These are phyloP conservation scores for Caretta caretta DNA, from an alignment of 2,113 vertebrate genomes.

Conservation along the genomic window DNA sequence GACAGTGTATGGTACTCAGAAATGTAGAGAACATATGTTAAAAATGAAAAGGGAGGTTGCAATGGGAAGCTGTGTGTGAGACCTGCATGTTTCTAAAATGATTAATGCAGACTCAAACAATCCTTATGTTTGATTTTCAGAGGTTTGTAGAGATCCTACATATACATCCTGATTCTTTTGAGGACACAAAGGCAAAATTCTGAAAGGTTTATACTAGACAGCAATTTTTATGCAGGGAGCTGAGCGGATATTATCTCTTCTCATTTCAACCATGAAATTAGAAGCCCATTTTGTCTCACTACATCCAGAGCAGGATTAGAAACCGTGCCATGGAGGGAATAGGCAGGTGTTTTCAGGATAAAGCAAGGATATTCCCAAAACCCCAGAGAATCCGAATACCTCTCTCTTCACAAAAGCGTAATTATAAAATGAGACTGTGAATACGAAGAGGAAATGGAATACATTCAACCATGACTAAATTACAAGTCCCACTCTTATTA, in stretches of 20 bases:
- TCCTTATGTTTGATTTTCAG: background rate
- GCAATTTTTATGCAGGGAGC: conserved; percentile 62
- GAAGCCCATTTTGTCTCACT: conserved; percentile 66
- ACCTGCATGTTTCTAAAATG: conserved; percentile 20
- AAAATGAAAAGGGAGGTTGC: background rate
- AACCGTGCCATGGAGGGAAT: conserved; percentile 45
- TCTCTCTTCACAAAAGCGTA: conserved; percentile 53
- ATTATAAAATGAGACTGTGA: conserved; percentile 34
- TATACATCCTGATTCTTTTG: background rate
- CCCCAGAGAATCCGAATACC: conserved; percentile 58
- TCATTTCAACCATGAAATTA: conserved; percentile 79
- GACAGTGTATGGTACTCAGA: conserved; percentile 14
- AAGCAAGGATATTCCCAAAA: conserved; percentile 65
- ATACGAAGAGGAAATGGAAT: conserved; percentile 61
- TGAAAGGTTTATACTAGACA: conserved; percentile 54
- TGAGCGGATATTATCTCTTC: conserved; percentile 71
- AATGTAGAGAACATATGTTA: background rate
- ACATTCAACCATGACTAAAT: conserved; percentile 75
- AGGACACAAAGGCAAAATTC: conserved; percentile 60
- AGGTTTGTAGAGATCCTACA: background rate
- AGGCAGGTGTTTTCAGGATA: conserved; percentile 67
- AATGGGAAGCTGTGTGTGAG: background rate
- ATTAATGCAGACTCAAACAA: background rate
- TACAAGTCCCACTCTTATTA: conserved; percentile 46
- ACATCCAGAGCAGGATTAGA: conserved; percentile 60